A percentile compares a stretch with the other conserved stretches of the same genome.
These are phyloP conservation scores for Caenorhabditis macrosperma DNA, from an alignment of 2,888 invertebrate genomes.

Conservation along the genomic window DNA sequence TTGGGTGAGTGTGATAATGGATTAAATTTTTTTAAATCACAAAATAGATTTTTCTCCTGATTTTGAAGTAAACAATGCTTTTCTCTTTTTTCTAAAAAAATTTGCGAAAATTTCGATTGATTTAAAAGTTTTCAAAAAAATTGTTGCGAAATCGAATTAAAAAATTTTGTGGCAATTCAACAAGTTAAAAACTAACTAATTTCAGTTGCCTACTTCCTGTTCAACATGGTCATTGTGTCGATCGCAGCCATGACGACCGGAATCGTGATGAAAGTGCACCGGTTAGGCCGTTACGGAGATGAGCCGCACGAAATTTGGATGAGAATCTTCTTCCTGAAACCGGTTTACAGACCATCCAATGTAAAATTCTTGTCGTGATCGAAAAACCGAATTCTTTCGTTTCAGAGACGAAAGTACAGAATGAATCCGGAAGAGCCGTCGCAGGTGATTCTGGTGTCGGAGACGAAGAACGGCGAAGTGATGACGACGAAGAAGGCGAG, in stretches of 20 bases:
- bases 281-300: constrained; percentile 71
- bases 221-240: constrained; percentile 78
- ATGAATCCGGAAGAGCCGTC: constrained; percentile 61
- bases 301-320: constrained; percentile 72
- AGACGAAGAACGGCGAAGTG: constrained; percentile 50
- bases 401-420: constrained; percentile 48
- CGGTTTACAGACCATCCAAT: constrained; percentile 39
- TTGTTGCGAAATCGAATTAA: no score
- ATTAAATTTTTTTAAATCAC: no score
- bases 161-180: no score
- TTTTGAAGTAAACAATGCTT: no score
- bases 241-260: constrained; percentile 77
- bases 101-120: no score
- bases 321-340: constrained; percentile 63
- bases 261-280: constrained; percentile 74
- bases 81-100: no score
- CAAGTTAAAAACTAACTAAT: constrained; percentile 15
- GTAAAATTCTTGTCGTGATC: constrained; percentile 21
- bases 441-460: constrained; percentile 55
- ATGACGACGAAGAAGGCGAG: constrained; percentile 23
- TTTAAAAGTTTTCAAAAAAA: no score
- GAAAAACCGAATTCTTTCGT: constrained; percentile 1
- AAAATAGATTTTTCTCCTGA: no score
- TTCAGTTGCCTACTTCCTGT: constrained; percentile 78
- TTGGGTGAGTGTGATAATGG: constrained; percentile 65